Percentiles rank a stretch among this genome's conserved stretches.
These are phyloP conservation scores for Echinarachnius parma DNA, from an alignment of 53 echinoderm and acorn worm species.

Conservation along the genomic window DNA sequence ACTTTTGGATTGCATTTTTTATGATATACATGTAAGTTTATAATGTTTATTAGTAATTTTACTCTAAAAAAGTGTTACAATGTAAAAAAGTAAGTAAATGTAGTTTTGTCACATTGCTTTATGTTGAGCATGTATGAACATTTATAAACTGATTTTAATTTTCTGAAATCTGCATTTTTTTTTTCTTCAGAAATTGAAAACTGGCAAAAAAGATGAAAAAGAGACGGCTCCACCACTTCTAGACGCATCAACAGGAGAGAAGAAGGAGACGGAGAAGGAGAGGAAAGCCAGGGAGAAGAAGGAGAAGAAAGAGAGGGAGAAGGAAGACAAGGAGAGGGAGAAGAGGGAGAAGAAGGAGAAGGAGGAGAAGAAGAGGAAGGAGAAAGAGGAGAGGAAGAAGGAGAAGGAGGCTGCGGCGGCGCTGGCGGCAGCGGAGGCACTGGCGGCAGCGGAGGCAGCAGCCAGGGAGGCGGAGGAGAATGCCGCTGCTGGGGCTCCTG, in stretches of 20 bases:
- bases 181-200: slow-evolving; percentile 24
- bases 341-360: slow-evolving; percentile 30
- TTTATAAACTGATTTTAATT: slow-evolving; percentile 5
- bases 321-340: slow-evolving; percentile 20
- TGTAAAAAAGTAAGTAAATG: too few species aligned
- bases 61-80: too few species aligned
- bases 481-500: neutral
- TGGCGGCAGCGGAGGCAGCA: neutral
- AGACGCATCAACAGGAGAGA: neutral
- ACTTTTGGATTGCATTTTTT: too few species aligned
- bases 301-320: slow-evolving; percentile 22
- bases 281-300: slow-evolving; percentile 21
- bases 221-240: neutral
- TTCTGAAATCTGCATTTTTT: neutral
- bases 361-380: slow-evolving; percentile 11
- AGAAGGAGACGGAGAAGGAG: slow-evolving; percentile 37
- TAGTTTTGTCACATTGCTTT: too few species aligned
- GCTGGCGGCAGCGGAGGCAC: neutral
- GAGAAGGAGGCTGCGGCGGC: slow-evolving; percentile 2
- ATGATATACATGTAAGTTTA: too few species aligned
- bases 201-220: slow-evolving; percentile 8
- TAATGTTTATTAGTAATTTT: too few species aligned
- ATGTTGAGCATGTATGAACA: too few species aligned
- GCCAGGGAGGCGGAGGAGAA: neutral
- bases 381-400: slow-evolving; percentile 29